A percentile compares a stretch with the other conserved stretches of the same genome.
Evolutionary conservation across 2,113 vertebrate genomes (phyloP).

Genomic region (Heliornis fulica): DNA sequence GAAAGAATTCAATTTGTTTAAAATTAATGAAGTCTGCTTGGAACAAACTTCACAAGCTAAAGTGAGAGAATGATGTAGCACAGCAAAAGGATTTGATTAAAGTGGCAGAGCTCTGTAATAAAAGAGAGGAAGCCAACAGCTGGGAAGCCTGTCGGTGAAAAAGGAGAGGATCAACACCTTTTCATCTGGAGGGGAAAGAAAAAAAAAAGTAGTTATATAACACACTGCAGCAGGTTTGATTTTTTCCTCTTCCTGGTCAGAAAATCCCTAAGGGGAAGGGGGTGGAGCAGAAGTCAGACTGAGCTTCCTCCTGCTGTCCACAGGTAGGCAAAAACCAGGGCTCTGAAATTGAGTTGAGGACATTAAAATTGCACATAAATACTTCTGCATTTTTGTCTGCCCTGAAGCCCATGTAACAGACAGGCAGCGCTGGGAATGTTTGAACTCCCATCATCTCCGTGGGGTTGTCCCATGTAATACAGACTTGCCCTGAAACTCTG

Average conservation of each 20-base stretch:
- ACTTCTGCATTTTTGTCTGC: not conserved
- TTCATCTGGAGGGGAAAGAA: not conserved
- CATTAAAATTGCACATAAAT: not conserved
- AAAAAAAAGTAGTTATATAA: not conserved
- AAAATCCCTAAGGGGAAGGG: not conserved
- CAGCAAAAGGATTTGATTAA: constrained; percentile 51
- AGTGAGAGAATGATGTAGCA: constrained; percentile 32
- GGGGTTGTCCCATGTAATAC: not conserved
- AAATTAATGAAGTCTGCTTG: constrained; percentile 24
- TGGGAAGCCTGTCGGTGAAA: constrained; percentile 47
- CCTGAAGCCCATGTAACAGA: not conserved
- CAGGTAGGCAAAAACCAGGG: not conserved
- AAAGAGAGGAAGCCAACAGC: constrained; percentile 16
- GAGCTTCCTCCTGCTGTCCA: not conserved
- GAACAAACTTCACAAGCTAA: constrained; percentile 21
- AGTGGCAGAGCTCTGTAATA: constrained; percentile 31
- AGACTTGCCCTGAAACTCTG: not conserved
- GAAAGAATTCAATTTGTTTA: constrained; percentile 48
- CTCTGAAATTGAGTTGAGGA: not conserved
- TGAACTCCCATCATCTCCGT: not conserved
- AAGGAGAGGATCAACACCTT: not conserved
- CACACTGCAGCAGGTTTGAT: not conserved
- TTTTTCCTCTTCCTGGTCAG: not conserved
- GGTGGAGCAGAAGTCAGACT: not conserved
- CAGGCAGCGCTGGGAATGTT: not conserved